Conservation (phyloP, 2,888 invertebrate species). For the Operophtera brumata region DNA sequence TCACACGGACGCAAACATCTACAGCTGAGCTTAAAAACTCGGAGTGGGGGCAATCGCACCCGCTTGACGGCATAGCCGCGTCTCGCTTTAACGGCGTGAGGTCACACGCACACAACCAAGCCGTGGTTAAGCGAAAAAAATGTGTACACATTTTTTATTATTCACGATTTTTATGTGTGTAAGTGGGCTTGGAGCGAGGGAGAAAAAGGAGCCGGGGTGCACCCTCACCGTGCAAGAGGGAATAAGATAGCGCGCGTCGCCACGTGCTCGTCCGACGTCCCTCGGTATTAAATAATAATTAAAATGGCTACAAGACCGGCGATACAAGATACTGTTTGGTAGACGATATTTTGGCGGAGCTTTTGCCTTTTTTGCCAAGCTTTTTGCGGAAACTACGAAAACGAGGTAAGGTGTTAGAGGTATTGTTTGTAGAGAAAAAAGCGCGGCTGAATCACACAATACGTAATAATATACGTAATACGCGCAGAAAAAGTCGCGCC, state of each 20-base stretch:
- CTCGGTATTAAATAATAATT: constrained; percentile 81
- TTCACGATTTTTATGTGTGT: constrained; percentile 81
- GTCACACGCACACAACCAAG: constrained; percentile 69
- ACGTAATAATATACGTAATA: constrained; percentile 72
- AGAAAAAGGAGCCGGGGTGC: constrained; percentile 50
- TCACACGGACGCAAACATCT: constrained; percentile 75
- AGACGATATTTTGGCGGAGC: constrained; percentile 79
- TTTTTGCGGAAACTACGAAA: constrained; percentile 71
- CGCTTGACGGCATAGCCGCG: constrained; percentile 49
- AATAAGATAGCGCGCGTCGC: constrained; percentile 64
- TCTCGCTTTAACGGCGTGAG: constrained; percentile 70
- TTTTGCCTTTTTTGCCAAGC: constrained; percentile 73
- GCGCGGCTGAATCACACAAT: constrained; percentile 69
- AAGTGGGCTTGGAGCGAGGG: constrained; percentile 75
- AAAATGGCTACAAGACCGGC: constrained; percentile 80
- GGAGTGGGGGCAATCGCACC: constrained; percentile 65
- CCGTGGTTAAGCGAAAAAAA: constrained; percentile 79
- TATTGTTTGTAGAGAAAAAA: constrained; percentile 50
- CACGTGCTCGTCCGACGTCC: constrained; percentile 72
- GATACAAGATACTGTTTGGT: constrained; percentile 76
- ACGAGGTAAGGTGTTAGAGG: constrained; percentile 58
- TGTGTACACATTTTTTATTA: constrained; percentile 82
- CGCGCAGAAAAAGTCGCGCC: constrained; percentile 79
- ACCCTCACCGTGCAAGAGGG: constrained; percentile 36
- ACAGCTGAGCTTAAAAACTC: constrained; percentile 77